Percentiles rank a stretch among this genome's conserved stretches.
These are phyloP conservation scores for Drosophila albomicans DNA, from an alignment of 1,140 invertebrate species.

Conservation along the genomic window DNA sequence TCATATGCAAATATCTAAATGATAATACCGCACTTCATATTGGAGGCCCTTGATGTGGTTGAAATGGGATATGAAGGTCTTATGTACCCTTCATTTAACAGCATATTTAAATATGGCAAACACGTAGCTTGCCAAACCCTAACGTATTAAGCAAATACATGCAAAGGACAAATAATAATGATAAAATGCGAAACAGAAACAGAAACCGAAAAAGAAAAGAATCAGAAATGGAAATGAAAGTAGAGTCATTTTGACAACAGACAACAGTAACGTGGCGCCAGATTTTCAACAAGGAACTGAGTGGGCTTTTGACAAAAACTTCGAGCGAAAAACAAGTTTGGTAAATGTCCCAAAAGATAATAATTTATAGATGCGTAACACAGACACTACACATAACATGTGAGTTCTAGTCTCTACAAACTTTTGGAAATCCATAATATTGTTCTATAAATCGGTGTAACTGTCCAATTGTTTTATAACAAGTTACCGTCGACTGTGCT, in stretches of 20 bases:
- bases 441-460: no score
- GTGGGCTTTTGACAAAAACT: not conserved
- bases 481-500: no score
- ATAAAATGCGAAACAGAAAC: not conserved
- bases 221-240: slow-evolving; percentile 16
- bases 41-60: slow-evolving; percentile 58
- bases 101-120: slow-evolving; percentile 76
- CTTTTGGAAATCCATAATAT: no score
- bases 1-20: slow-evolving; percentile 69
- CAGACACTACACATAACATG: no score
- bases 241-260: slow-evolving; percentile 59
- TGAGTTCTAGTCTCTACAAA: no score
- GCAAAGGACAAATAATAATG: slow-evolving; percentile 26
- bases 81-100: slow-evolving; percentile 60
- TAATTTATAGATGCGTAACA: no score
- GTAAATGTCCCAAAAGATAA: slow-evolving; percentile 8
- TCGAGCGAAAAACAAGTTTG: slow-evolving; percentile 17
- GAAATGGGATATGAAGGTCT: slow-evolving; percentile 49
- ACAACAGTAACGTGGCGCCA: slow-evolving; percentile 72
- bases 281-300: slow-evolving; percentile 36
- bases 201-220: not conserved
- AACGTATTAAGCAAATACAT: slow-evolving; percentile 14
- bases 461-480: no score
- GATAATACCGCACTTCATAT: slow-evolving; percentile 77
- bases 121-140: slow-evolving; percentile 58